Evolutionary conservation across 2,113 vertebrate genomes (phyloP).

Genomic region (Baryphthengus martii): DNA sequence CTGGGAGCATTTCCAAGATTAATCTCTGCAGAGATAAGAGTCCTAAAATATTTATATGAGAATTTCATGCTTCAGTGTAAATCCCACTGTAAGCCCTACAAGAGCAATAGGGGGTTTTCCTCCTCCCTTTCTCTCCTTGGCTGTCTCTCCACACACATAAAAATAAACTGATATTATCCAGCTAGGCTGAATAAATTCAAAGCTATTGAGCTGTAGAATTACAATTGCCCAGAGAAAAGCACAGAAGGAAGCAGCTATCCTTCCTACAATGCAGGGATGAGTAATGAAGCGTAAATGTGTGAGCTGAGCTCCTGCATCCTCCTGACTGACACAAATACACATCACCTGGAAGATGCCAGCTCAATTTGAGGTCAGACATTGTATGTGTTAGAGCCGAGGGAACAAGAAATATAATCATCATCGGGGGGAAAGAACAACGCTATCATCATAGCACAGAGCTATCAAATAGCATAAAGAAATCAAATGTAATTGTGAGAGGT

Average conservation of each 20-base stretch:
- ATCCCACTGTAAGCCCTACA: slow-evolving; percentile 12
- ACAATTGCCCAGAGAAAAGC: slow-evolving; percentile 38
- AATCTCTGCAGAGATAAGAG: background rate
- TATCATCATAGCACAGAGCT: background rate
- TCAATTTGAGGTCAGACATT: background rate
- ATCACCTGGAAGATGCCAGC: background rate
- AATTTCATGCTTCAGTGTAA: slow-evolving; percentile 22
- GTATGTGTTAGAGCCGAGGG: background rate
- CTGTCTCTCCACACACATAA: slow-evolving; percentile 8
- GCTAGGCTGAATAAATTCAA: slow-evolving; percentile 42
- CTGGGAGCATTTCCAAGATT: background rate
- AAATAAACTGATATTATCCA: slow-evolving; percentile 51
- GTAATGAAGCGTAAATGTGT: background rate
- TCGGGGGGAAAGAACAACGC: background rate
- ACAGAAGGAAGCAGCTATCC: background rate
- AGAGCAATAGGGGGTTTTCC: background rate
- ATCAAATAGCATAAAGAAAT: background rate
- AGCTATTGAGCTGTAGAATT: slow-evolving; percentile 55
- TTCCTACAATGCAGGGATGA: background rate
- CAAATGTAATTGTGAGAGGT: background rate
- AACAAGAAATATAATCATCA: background rate
- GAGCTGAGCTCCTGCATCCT: background rate
- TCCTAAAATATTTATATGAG: slow-evolving; percentile 41
- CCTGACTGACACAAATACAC: background rate
- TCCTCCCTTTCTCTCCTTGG: background rate